These are phyloP conservation scores for Toxostoma redivivum DNA, from an alignment of 2,113 vertebrate species.

Conservation along the genomic window DNA sequence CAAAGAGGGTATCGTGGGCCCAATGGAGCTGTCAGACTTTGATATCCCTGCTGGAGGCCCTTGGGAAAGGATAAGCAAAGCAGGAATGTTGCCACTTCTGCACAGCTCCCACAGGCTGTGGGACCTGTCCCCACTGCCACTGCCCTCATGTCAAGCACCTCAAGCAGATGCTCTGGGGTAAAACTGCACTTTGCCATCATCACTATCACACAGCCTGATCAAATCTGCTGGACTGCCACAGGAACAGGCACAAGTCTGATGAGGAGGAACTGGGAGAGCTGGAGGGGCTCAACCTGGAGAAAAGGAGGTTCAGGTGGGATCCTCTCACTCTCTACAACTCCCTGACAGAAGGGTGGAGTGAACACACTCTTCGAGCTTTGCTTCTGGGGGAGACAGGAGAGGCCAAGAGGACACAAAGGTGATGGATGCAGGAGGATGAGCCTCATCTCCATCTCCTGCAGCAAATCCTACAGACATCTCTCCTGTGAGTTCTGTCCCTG, in stretches of 20 bases:
- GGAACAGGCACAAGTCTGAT: background rate
- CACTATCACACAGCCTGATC: accelerated
- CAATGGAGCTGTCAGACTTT: background rate
- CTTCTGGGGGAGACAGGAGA: background rate
- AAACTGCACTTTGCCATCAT: background rate
- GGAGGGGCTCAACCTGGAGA: background rate
- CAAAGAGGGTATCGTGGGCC: background rate
- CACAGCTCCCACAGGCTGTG: background rate
- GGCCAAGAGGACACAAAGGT: background rate
- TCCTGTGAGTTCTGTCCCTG: background rate
- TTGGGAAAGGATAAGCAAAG: background rate
- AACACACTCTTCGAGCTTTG: accelerated
- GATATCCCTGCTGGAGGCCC: background rate
- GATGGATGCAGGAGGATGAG: background rate
- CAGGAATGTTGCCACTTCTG: accelerated
- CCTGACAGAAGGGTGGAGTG: background rate
- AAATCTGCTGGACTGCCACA: background rate
- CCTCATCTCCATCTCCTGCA: background rate
- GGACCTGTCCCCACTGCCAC: background rate
- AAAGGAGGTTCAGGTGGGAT: background rate
- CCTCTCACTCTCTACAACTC: background rate
- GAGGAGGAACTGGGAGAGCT: background rate
- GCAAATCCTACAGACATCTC: background rate
- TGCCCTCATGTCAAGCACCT: accelerated
- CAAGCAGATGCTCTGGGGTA: background rate